phyloP scores from a whole-genome alignment of 1,140 invertebrate genomes.

The Trichogramma pretiosum region DNA sequence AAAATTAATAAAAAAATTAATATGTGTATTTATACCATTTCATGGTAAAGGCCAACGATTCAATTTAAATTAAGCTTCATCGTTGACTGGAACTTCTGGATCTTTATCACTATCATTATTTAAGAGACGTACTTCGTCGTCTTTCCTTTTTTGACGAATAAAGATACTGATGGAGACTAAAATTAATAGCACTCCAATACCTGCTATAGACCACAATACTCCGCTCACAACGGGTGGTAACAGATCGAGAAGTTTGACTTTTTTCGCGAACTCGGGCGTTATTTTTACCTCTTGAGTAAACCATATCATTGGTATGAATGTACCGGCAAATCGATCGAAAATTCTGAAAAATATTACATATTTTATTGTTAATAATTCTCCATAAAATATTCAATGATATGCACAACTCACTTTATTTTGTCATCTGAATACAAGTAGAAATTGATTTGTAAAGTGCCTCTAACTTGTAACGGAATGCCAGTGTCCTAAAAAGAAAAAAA shows the following conservation, averaged over 20 bases:
- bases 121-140: conserved; percentile 31
- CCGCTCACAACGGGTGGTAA: conserved; percentile 45
- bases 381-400: too few species aligned
- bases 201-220: conserved; percentile 45
- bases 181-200: conserved; percentile 44
- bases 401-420: conserved; percentile 51
- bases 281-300: conserved; percentile 59
- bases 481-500: conserved; percentile 37
- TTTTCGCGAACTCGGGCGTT: conserved; percentile 48
- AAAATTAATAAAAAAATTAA: too few species aligned
- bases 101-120: conserved; percentile 14
- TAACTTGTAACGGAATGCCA: conserved; percentile 60
- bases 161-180: conserved; percentile 38
- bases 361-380: conserved; percentile 5
- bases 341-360: conserved; percentile 4
- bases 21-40: too few species aligned
- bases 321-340: too few species aligned
- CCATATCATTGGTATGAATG: conserved; percentile 67
- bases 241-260: conserved; percentile 48
- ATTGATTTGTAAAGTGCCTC: conserved; percentile 66
- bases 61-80: not conserved
- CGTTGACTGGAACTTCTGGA: not conserved
- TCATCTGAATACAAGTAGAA: conserved; percentile 52
- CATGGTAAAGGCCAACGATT: too few species aligned
- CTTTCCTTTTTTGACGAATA: conserved; percentile 21